Evolutionary conservation across 2,797 vertebrate species (phyloP), one percentile per base, ranked within the genome.

Genomic region (Argyrosomus regius): DNA sequence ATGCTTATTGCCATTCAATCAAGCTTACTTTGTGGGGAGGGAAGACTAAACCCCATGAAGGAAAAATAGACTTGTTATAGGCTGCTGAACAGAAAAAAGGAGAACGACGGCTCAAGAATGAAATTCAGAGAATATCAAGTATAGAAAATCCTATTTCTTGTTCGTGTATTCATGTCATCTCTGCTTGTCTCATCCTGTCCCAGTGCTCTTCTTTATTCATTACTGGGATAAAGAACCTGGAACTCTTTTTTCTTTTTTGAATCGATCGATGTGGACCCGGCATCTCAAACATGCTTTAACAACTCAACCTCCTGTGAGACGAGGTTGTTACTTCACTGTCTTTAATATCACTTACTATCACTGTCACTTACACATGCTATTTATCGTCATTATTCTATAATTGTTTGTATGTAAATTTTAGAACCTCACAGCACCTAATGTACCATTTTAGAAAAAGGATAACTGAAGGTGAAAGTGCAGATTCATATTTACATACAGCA

Each of bases 11-110:
- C 58, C 49, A 83, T 89, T 84, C 82, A 80, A 35, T 71, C 66
- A 54, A 68, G 77, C 43, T 80, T 58, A 83, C 56, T 90, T 78
- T 69, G 54, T 72, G 22, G 24, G 26, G 69, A 75, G 60, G 64
- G 54, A 39, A 62, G 11, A 81, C 66, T 77, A 71, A 87, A 80
- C 57, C 73, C 53, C 59, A 52, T 60, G 65, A 52, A 81, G 65
- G 70, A 70, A 75, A 81, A 78, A 81, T 63, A 80, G 63, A 46
- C 67, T 73, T 83, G 78, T 85, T 85, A 81, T 50, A 84, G 76
- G 57, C 76, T 64, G 63, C 71, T 75, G 77, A 67, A 82, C 66
- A 70, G 66, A 78, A 78, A 77, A 35, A 66, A 62, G 49, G 22
- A 63, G 69, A 80, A 82, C 67, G 77, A 72, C 43, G n/a, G 35